Evolutionary conservation across 37 sponge, comb jelly and placozoan species (phyloP).

Genomic region (Crambe crambe): DNA sequence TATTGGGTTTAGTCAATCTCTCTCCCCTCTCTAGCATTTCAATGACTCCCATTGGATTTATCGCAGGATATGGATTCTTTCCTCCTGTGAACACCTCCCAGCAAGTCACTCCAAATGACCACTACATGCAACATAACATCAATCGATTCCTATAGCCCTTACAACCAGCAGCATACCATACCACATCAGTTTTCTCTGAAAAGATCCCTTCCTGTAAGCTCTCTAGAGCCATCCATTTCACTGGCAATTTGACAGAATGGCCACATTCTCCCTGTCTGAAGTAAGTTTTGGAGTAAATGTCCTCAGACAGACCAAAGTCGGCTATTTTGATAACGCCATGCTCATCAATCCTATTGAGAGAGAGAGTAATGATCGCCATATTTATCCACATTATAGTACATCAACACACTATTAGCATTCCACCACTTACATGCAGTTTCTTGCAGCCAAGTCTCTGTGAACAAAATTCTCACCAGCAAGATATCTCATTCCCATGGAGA

Average conservation of each 20-base stretch:
- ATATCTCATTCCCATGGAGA: conserved; percentile 11
- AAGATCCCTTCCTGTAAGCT: conserved; percentile 21
- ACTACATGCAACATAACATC: neutral
- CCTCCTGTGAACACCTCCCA: conserved; percentile 21
- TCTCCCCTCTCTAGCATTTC: neutral
- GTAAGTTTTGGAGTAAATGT: neutral
- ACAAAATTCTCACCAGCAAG: conserved; percentile 3
- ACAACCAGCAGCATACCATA: neutral
- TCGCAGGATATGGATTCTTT: conserved; percentile 3
- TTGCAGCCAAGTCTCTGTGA: conserved; percentile 24
- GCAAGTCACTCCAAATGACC: conserved; percentile 25
- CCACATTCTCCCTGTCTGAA: conserved; percentile 9
- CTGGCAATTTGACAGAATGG: neutral
- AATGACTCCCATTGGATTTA: neutral
- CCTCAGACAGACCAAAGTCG: conserved; percentile 32
- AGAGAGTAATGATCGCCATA: neutral
- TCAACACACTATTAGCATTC: neutral
- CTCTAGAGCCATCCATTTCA: conserved; percentile 42
- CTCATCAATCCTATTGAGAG: conserved; percentile 9
- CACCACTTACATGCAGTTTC: conserved; percentile 19
- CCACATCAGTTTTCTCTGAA: conserved; percentile 36
- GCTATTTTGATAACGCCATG: conserved; percentile 18
- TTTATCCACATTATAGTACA: neutral
- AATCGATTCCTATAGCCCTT: neutral
- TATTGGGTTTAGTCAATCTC: neutral